phyloP scores from a whole-genome alignment of 2,113 vertebrate species.

The Apaloderma vittatum region DNA sequence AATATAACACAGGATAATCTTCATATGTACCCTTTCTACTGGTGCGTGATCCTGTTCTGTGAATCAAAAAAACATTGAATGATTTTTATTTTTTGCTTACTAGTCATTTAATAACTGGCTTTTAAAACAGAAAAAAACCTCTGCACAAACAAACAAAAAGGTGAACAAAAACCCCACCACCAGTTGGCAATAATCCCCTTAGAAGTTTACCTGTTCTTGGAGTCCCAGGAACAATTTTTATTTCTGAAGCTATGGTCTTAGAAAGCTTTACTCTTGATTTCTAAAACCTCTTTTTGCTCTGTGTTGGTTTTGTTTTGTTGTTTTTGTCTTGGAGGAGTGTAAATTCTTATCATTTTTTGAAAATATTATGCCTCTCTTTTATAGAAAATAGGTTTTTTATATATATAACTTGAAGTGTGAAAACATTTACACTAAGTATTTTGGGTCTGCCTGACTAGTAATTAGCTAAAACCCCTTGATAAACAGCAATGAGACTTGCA shows the following conservation, averaged over 20 bases:
- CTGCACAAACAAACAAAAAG: background rate
- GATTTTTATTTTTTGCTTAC: background rate
- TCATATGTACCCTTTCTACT: background rate
- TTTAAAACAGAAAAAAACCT: background rate
- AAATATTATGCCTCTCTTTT: background rate
- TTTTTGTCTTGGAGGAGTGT: background rate
- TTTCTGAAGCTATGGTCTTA: background rate
- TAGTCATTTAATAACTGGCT: background rate
- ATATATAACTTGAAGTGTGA: background rate
- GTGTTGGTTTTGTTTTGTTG: background rate
- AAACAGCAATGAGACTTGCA: background rate
- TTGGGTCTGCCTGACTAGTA: background rate
- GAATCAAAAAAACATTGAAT: background rate
- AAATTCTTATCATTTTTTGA: background rate
- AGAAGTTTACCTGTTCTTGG: background rate
- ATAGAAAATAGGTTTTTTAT: background rate
- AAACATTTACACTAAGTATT: background rate
- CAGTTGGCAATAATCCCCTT: background rate
- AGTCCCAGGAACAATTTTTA: background rate
- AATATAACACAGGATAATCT: background rate
- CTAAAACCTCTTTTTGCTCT: background rate
- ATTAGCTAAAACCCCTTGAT: background rate
- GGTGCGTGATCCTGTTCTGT: background rate
- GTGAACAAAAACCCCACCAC: rapidly evolving
- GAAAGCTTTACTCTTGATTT: background rate